Conservation (phyloP, 2,113 vertebrate genomes). For the Neolamprologus cancellatus region DNA sequence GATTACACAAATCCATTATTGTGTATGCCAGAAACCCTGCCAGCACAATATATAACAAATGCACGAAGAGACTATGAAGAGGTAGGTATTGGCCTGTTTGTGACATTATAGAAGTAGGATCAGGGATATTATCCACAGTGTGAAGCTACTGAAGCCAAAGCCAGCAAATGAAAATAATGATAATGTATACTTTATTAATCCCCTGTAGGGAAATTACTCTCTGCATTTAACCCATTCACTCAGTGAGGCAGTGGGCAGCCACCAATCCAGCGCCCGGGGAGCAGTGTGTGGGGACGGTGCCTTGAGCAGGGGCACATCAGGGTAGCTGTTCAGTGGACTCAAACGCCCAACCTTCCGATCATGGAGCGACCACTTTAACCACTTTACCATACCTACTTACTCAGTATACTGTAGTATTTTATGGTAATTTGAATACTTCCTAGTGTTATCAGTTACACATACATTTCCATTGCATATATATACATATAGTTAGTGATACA, state of each 20-base stretch:
- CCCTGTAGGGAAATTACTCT: not conserved
- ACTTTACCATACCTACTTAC: not conserved
- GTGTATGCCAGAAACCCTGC: not conserved
- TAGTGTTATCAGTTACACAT: not conserved
- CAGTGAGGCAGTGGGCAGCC: not conserved
- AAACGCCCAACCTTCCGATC: not conserved
- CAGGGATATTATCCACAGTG: not conserved
- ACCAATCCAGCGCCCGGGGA: not conserved
- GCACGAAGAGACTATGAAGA: not conserved
- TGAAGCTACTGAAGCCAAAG: not conserved
- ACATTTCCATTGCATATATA: not conserved
- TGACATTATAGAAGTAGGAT: slow-evolving; percentile 7
- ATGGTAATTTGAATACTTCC: not conserved
- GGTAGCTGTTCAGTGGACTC: not conserved
- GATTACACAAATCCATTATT: slow-evolving; percentile 38
- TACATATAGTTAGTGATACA: not conserved
- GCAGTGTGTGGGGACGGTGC: not conserved
- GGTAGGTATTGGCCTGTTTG: not conserved
- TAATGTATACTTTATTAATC: not conserved
- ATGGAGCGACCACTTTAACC: not conserved
- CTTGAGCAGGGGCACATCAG: not conserved
- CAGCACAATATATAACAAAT: slow-evolving; percentile 17
- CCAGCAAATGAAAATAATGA: not conserved
- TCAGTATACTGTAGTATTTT: not conserved
- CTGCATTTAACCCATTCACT: not conserved